Evolutionary conservation across 2,888 invertebrate genomes (phyloP), one percentile per base, ranked within the genome.

Genomic region (Amphimallon solstitiale): DNA sequence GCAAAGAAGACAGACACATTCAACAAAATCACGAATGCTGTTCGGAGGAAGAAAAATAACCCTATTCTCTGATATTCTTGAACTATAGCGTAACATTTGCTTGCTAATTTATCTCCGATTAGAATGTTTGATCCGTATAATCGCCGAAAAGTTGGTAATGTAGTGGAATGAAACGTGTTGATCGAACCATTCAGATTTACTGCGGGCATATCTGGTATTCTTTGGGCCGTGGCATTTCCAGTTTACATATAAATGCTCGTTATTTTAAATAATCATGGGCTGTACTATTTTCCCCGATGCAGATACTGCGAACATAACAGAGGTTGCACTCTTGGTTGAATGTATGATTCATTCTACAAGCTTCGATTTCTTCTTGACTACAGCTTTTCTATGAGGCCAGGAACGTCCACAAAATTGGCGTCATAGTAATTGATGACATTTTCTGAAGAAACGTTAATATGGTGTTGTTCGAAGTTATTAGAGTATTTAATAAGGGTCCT

Each of bases 161-260:
- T 4, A 7, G 3, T 15, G 2, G 2, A 4, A 1, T 14, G 2
- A 7, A 12, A n/a, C 43, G 4, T 6, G 2, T 2, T 2, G 4
- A 21, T 49, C 23, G 17, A 49, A 49, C 49, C 49, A 49, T 2
- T 21, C 23, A n/a, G 3, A n/a, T 2, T 2, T 2, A n/a, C 4
- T 19, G 2, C 49, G 2, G 14, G 17, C 21, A 35, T 54, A 15
- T 2, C n/a, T 2, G 2, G 45, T 37, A 49, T 48, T 48, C 17
- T 49, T 34, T 6, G 49, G 62, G 35, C 62, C 62, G 7, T 29
- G 7, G 34, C 49, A 35, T 7, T 15, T 1, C 62, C 62, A 62
- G 2, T 19, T 17, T 9, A 7, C 10, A 19, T 62, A 62, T 10
- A 62, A 19, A 49, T 62, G 29, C 12, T 10, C 14, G 10, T 49